Evolutionary conservation across 2,888 invertebrate species (phyloP).

Genomic region (Troilus luridus): DNA sequence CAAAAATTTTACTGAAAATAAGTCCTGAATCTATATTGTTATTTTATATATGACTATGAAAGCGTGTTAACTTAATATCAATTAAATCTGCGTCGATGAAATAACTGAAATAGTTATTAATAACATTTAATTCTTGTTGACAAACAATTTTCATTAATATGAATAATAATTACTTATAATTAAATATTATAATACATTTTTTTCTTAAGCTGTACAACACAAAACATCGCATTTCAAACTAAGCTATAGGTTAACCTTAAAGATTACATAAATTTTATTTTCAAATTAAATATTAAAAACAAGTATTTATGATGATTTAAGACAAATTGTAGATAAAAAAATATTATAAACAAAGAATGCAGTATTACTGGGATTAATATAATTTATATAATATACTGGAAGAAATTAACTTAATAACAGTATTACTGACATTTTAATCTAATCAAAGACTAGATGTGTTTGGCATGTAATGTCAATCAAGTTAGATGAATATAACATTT

Average conservation of each 20-base stretch:
- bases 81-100: not conserved
- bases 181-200: slow-evolving; percentile 6
- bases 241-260: not conserved
- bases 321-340: not conserved
- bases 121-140: not conserved
- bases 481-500: not conserved
- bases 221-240: not conserved
- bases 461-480: not conserved
- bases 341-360: not conserved
- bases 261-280: not conserved
- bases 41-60: not conserved
- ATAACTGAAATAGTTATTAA: not conserved
- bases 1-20: not conserved
- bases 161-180: not conserved
- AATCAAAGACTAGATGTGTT: not conserved
- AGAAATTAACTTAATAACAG: not conserved
- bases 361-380: not conserved
- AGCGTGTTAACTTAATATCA: not conserved
- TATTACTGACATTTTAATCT: not conserved
- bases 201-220: slow-evolving; percentile 4
- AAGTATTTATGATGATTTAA: not conserved
- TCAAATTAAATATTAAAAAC: not conserved
- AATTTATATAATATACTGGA: not conserved
- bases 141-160: not conserved
- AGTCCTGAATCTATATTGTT: not conserved